Conservation (phyloP, 2,797 vertebrate species). For the Sarcoramphus papa region DNA sequence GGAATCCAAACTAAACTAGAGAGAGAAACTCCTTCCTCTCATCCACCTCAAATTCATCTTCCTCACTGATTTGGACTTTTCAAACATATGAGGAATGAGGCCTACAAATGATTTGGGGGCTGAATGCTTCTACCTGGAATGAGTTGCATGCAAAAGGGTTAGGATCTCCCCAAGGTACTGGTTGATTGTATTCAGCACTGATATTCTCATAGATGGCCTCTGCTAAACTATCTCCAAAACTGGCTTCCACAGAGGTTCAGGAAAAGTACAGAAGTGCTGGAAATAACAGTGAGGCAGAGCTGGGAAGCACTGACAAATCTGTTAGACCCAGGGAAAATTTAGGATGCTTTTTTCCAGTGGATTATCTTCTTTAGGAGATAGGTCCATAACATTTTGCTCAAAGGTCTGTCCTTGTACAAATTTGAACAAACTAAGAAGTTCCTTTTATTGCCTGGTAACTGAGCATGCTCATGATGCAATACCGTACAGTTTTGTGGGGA, state of each 20-base stretch:
- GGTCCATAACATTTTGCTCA: not conserved
- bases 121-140: not conserved
- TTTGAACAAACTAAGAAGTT: not conserved
- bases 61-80: not conserved
- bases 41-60: not conserved
- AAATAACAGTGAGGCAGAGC: not conserved
- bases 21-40: not conserved
- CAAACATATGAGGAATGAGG: not conserved
- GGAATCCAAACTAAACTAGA: not conserved
- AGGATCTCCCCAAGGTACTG: accelerated
- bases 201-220: not conserved
- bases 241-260: not conserved
- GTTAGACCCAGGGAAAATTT: not conserved
- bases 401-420: not conserved
- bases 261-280: not conserved
- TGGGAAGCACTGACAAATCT: not conserved
- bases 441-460: not conserved
- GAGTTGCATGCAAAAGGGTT: not conserved
- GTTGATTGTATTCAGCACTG: not conserved
- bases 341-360: not conserved
- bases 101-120: not conserved
- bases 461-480: not conserved
- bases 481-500: not conserved
- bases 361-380: not conserved
- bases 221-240: not conserved